phyloP scores from a whole-genome alignment of 2,113 vertebrate species.

The Phaethornis superciliosus region DNA sequence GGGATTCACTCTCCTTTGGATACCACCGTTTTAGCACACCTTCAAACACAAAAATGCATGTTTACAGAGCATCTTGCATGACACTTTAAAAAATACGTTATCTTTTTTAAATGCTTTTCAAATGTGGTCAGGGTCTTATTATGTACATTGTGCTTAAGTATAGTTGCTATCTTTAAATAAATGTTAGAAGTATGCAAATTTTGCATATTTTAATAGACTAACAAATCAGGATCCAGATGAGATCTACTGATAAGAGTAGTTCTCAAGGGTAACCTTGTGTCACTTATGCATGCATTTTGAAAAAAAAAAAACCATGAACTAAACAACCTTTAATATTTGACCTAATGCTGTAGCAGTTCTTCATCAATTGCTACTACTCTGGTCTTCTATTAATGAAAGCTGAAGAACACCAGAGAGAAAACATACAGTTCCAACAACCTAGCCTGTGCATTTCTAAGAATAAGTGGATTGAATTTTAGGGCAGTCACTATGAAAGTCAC shows the following conservation, averaged over 20 bases:
- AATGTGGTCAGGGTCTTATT: neutral
- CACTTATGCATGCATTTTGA: neutral
- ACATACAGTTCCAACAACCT: neutral
- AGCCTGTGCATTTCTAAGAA: neutral
- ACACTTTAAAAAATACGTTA: neutral
- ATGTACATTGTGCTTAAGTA: neutral
- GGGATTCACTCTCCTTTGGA: neutral
- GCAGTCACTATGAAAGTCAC: slow-evolving; percentile 12
- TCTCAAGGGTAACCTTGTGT: neutral
- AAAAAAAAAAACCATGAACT: neutral
- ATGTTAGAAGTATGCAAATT: neutral
- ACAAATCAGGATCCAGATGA: neutral
- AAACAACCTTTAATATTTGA: neutral
- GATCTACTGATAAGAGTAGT: neutral
- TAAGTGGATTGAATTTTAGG: slow-evolving; percentile 27
- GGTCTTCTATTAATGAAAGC: neutral
- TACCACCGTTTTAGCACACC: neutral
- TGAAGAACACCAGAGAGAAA: neutral
- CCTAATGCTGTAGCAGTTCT: neutral
- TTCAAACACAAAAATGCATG: neutral
- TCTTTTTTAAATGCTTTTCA: neutral
- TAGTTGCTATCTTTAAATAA: neutral
- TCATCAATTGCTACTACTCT: neutral
- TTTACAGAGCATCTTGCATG: neutral
- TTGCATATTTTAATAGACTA: neutral